Evolutionary conservation across 2,797 vertebrate genomes (phyloP), one percentile per base, ranked within the genome.

Genomic region (Scyliorhinus canicula): DNA sequence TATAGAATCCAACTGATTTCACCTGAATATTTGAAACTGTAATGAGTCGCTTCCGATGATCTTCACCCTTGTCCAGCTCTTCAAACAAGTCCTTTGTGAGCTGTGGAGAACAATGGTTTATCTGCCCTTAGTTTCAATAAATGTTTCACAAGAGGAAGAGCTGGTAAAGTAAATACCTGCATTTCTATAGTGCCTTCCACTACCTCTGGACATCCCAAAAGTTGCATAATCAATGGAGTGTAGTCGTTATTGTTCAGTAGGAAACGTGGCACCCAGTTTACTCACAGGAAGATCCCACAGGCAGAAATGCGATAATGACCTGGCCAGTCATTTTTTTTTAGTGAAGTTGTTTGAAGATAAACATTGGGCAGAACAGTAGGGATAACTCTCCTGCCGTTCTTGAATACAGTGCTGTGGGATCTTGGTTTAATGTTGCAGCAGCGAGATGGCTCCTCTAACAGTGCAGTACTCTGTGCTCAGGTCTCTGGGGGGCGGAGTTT

Each of bases 11-110:
- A 40, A 65, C 35, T 57, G n/a, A 50, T 96, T 96, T 95, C 96
- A 98, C 98, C 98, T 98, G 98, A 67, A 98, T 96, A 95, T 97
- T 96, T 71, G 98, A 98, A 85, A 97, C 97, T 1, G 97, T 97
- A 93, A 96, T 96, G 95, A 98, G 97, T 74, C 95, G 95, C 35
- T 91, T 96, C 0, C 95, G 96, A 35, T 96, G 88, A 0, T 24
- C 95, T 35, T 55, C 63, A 1, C 82, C 63, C 3, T 97, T 96
- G 95, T 95, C 95, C 86, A 97, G 82, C 9, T 96, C 95, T 95
- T 97, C 96, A 94, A 98, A 98, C 52, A 98, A 85, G 19, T 95
- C 95, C 95, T 96, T 55, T 9, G 98, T 95, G 95, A 98, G 95
- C 98, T 98, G 77, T 77, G 77, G 95, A 91, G 90, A 91, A 95